A percentile compares a stretch with the other conserved stretches of the same genome.
These are phyloP conservation scores for Ostrea denselamellosa DNA, from an alignment of 1,140 invertebrate species.

Conservation along the genomic window DNA sequence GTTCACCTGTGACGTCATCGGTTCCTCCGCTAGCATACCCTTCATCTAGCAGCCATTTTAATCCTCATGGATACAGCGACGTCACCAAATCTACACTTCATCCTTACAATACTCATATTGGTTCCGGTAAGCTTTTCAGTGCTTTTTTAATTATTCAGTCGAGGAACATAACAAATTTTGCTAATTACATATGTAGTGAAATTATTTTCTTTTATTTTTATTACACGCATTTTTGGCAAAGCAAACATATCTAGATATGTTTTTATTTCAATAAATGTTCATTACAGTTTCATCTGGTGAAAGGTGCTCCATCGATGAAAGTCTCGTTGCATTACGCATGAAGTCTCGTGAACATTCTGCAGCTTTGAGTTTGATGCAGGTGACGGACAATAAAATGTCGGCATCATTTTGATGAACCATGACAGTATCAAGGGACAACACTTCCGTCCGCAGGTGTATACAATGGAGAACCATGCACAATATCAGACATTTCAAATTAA, in stretches of 20 bases:
- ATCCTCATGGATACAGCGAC: constrained; percentile 58
- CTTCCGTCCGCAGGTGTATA: neutral
- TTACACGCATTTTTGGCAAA: too few relatives aligned
- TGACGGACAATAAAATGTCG: constrained; percentile 32
- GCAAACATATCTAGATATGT: neutral
- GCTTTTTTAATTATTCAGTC: neutral
- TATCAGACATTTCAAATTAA: neutral
- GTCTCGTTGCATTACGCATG: constrained; percentile 68
- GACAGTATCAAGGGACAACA: neutral
- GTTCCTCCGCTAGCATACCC: constrained; percentile 48
- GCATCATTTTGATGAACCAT: neutral
- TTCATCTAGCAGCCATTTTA: constrained; percentile 48
- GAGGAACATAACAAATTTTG: too few relatives aligned
- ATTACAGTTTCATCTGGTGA: constrained; percentile 63
- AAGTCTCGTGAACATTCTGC: constrained; percentile 73
- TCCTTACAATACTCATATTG: constrained; percentile 60
- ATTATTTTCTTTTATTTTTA: too few relatives aligned
- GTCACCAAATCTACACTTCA: constrained; percentile 62
- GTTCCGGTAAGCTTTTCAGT: constrained; percentile 52
- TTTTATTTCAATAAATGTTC: constrained; percentile 30
- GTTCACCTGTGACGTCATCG: constrained; percentile 56
- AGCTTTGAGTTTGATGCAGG: constrained; percentile 68
- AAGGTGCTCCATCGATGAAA: constrained; percentile 68
- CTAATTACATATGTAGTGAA: too few relatives aligned
- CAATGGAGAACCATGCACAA: neutral